These are phyloP conservation scores for Megamerina dolium DNA, from an alignment of 2,888 invertebrate genomes.

Conservation along the genomic window DNA sequence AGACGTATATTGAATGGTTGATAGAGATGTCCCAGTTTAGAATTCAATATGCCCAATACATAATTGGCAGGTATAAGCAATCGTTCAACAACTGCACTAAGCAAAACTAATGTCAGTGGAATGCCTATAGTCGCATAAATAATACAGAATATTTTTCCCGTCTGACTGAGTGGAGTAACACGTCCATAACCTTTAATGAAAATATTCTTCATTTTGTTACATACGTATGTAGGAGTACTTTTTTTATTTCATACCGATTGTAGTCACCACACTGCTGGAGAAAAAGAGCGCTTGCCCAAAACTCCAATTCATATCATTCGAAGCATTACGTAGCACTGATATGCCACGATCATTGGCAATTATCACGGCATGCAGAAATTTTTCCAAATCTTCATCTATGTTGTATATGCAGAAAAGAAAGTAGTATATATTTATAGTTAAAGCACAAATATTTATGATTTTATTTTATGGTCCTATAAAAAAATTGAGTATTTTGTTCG, in stretches of 20 bases:
- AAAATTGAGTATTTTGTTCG: too few species aligned
- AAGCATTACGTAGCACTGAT: slow-evolving; percentile 67
- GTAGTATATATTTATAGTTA: neutral
- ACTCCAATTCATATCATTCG: slow-evolving; percentile 80
- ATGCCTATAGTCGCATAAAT: slow-evolving; percentile 79
- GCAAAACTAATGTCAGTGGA: slow-evolving; percentile 75
- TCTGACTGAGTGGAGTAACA: slow-evolving; percentile 77
- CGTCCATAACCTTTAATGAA: slow-evolving; percentile 73
- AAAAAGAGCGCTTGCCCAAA: slow-evolving; percentile 87
- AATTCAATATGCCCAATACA: slow-evolving; percentile 60
- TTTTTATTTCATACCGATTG: slow-evolving; percentile 64
- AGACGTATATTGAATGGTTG: slow-evolving; percentile 70
- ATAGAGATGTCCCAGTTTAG: slow-evolving; percentile 65
- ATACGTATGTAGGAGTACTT: neutral
- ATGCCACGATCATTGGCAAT: slow-evolving; percentile 73
- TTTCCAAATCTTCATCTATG: slow-evolving; percentile 64
- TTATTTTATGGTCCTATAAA: neutral
- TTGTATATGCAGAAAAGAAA: slow-evolving; percentile 3
- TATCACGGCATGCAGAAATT: slow-evolving; percentile 64
- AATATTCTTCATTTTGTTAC: neutral
- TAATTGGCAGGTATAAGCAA: slow-evolving; percentile 69
- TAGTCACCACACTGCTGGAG: slow-evolving; percentile 81
- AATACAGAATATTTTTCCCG: slow-evolving; percentile 84
- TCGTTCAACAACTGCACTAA: slow-evolving; percentile 76
- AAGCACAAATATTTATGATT: neutral